Base-by-base conservation (phyloP, 2,113 vertebrate genomes). In the Lathamus discolor region DNA sequence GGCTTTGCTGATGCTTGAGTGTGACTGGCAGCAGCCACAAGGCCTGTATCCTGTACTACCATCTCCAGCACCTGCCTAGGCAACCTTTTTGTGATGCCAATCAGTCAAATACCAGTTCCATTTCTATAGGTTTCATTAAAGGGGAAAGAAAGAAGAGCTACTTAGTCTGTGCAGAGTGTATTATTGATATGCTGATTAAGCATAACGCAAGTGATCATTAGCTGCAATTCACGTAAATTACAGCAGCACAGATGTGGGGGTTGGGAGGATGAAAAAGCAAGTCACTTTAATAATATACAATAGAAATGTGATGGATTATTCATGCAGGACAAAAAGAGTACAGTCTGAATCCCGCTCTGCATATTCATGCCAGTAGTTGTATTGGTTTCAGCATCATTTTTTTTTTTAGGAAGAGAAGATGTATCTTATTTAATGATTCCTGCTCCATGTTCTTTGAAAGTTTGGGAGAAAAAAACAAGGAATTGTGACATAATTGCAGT, bases 141-240 rank as follows among this genome's bases (percentile, higher is more conserved):
- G 86, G 54, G 95, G 64, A 48, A 88, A 92, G 94, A 92, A 93
- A 90, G 80, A 93, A 89, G 61, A 96, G 62, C 90, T 93, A 28
- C 83, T 95, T 81, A 92, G 73, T 48, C 87, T 93, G 96, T 89
- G 73, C 67, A 89, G 96, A 92, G 69, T 63, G 90, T 93, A 93
- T 89, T 97, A 95, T 86, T 97, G 87, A 90, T 94, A 95, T 95
- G 87, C 91, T 97, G 84, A 96, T 96, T 94, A 95, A 94, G 81
- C 95, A 97, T 92, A 97, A 93, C 39, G 46, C 63, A 97, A 97
- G 91, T 87, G 96, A 96, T 97, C 84, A 94, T 92, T 91, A 97
- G 62, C 80, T 9, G 77, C 83, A 94, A 96, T 94, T 97, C 70
- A 96, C 62, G 41, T 92, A 97, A 97, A 93, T 97, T 96, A 69